Evolutionary conservation across 2,797 vertebrate species (phyloP).

Genomic region (Myiotriccus ornatus): DNA sequence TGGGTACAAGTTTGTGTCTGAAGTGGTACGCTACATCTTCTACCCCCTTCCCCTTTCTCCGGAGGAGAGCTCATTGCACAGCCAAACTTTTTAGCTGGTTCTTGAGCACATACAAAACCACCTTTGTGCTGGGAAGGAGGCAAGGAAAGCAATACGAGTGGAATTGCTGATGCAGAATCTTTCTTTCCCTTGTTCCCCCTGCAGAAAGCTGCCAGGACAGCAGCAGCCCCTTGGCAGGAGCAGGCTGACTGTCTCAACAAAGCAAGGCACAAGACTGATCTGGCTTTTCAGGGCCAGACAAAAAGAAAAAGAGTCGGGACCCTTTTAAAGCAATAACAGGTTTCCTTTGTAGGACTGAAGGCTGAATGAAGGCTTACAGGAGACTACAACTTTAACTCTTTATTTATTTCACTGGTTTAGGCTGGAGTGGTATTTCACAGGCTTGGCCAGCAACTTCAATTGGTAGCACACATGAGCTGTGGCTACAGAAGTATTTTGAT

Average conservation of each 20-base stretch:
- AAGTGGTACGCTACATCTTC: background rate
- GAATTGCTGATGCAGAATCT: conserved; percentile 33
- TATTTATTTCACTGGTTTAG: background rate
- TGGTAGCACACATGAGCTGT: background rate
- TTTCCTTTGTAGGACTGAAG: conserved; percentile 16
- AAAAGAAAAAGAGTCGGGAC: conserved; percentile 16
- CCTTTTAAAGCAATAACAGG: background rate
- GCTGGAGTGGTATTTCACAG: background rate
- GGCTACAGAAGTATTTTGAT: background rate
- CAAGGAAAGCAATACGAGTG: background rate
- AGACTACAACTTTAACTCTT: conserved; percentile 10
- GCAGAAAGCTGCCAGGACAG: conserved; percentile 4
- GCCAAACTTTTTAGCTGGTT: conserved; percentile 24
- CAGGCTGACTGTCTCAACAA: background rate
- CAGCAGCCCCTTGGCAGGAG: background rate
- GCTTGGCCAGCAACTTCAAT: background rate
- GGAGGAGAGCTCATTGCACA: background rate
- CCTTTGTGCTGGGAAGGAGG: conserved; percentile 30
- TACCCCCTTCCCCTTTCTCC: background rate
- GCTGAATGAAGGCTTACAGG: background rate
- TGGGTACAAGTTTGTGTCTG: background rate
- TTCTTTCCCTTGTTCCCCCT: background rate
- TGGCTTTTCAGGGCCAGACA: conserved; percentile 41
- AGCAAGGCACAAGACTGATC: conserved; percentile 15
- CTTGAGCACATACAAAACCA: conserved; percentile 54